Conservation (phyloP, 64 coral and sea anemone genomes). For the Montipora cactus region DNA sequence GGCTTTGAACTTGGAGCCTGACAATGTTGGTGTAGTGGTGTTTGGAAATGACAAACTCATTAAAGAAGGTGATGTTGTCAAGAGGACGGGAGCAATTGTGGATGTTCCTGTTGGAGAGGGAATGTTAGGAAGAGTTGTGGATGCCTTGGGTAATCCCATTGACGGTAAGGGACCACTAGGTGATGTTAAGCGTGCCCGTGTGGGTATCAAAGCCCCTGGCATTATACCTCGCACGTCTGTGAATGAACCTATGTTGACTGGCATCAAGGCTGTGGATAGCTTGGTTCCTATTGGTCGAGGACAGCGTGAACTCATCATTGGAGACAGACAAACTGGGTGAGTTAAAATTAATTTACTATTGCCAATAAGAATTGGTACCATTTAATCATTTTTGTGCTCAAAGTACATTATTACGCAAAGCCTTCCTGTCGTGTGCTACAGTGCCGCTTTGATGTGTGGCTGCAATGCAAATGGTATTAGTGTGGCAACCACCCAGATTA, state of each 20-base stretch:
- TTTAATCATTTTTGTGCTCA: too few species aligned
- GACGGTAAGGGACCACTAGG: constrained; percentile 90
- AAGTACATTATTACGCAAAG: too few species aligned
- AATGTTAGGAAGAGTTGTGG: constrained; percentile 94
- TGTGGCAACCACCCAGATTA: too few species aligned
- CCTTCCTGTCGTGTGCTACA: too few species aligned
- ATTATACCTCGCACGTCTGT: constrained; percentile 99
- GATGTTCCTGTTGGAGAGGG: constrained; percentile 98
- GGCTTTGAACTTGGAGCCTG: constrained; percentile 99
- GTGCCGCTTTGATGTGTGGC: too few species aligned
- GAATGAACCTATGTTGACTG: constrained; percentile 99
- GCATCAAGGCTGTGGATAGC: constrained; percentile 99
- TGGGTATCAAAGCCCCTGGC: constrained; percentile 96
- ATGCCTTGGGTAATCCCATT: constrained; percentile 98
- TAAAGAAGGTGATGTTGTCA: constrained; percentile 99
- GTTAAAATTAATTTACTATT: not conserved
- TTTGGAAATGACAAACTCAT: constrained; percentile 99
- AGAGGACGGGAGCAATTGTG: constrained; percentile 99
- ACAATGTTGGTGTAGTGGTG: constrained; percentile 99
- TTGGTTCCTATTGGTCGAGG: constrained; percentile 99
- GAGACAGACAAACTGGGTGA: constrained; percentile 97
- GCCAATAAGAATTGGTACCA: too few species aligned
- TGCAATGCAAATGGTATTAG: too few species aligned
- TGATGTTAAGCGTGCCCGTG: constrained; percentile 66
- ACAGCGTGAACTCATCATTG: constrained; percentile 98